Conservation (phyloP, 64 coral and sea anemone genomes). For the Pachyseris speciosa region DNA sequence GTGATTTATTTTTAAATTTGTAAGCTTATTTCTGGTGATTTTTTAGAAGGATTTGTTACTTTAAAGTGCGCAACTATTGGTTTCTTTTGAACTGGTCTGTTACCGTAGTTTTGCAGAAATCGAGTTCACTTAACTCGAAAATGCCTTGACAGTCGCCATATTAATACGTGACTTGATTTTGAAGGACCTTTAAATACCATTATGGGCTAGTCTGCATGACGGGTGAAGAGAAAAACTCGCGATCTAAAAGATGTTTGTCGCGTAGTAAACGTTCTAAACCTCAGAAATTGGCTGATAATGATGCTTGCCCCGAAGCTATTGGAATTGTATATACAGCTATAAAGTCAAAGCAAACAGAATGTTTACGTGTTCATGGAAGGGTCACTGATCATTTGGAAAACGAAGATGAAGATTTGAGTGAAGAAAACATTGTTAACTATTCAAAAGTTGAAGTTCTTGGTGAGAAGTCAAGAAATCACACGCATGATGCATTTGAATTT, state of each 20-base stretch:
- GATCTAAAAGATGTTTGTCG: slow-evolving; percentile 26
- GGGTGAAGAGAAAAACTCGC: neutral
- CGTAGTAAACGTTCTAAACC: slow-evolving; percentile 5
- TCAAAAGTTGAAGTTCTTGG: neutral
- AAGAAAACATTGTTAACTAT: neutral
- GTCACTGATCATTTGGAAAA: neutral
- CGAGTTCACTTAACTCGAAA: neutral
- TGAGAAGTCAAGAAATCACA: neutral
- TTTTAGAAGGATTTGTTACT: neutral
- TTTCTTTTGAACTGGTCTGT: neutral
- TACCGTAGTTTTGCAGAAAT: neutral
- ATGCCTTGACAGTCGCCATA: neutral
- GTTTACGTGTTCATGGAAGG: neutral
- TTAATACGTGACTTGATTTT: neutral
- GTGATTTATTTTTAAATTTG: neutral
- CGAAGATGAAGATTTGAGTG: too few species aligned
- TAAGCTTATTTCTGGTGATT: neutral
- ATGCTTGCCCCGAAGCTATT: neutral
- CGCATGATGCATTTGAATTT: neutral
- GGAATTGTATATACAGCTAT: neutral
- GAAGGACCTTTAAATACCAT: neutral
- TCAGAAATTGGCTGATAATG: neutral
- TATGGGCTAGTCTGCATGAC: slow-evolving; percentile 14
- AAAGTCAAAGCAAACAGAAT: neutral
- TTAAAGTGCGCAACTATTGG: neutral